Evolutionary conservation across 1,140 invertebrate genomes (phyloP).

Genomic region (Drosophila subpulchrella): DNA sequence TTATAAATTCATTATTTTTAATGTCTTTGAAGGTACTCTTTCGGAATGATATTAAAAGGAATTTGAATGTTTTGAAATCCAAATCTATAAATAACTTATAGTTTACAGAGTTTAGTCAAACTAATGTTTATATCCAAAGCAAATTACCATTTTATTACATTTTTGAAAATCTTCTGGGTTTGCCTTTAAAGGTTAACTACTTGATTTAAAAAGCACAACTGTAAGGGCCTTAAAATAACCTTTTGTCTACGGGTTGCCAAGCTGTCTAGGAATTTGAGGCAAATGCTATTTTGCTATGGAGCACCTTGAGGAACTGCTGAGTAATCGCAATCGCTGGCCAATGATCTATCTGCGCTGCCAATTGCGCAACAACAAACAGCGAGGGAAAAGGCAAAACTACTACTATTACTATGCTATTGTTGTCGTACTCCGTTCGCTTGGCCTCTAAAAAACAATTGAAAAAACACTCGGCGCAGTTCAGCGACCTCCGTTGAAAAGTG

Average conservation of each 20-base stretch:
- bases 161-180: neutral
- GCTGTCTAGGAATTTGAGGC: slow-evolving; percentile 37
- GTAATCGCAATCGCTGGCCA: slow-evolving; percentile 54
- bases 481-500: slow-evolving; percentile 62
- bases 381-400: slow-evolving; percentile 24
- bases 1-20: too few species aligned
- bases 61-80: too few species aligned
- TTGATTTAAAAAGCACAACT: slow-evolving; percentile 8
- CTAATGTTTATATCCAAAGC: too few species aligned
- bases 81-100: too few species aligned
- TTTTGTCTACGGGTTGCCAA: slow-evolving; percentile 31
- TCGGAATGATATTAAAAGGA: too few species aligned
- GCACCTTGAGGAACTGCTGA: slow-evolving; percentile 44
- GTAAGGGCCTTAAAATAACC: slow-evolving; percentile 15
- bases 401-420: slow-evolving; percentile 58
- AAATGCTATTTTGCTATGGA: slow-evolving; percentile 14
- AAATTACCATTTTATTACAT: neutral
- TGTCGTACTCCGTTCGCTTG: slow-evolving; percentile 36
- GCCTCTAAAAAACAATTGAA: slow-evolving; percentile 62
- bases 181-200: neutral
- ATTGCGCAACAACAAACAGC: slow-evolving; percentile 71
- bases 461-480: slow-evolving; percentile 58
- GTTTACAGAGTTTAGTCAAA: too few species aligned
- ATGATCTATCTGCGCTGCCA: slow-evolving; percentile 64
- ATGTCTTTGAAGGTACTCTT: too few species aligned